phyloP scores from a whole-genome alignment of 2,888 invertebrate species.

The Tinea semifulvella region DNA sequence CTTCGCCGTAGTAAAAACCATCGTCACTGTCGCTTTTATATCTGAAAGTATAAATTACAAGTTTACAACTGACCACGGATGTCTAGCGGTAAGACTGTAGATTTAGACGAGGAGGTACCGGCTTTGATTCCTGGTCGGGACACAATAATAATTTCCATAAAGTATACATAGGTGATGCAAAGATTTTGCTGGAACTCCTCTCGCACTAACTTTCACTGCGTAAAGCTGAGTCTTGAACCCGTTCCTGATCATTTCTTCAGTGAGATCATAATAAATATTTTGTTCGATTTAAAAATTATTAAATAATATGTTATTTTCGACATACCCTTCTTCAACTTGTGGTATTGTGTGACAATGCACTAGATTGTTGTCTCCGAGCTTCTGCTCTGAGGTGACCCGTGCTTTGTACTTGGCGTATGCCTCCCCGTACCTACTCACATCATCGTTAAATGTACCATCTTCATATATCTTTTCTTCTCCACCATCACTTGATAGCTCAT shows the following conservation, averaged over 20 bases:
- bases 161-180: too few species aligned
- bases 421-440: constrained; percentile 69
- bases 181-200: too few species aligned
- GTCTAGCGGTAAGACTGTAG: too few species aligned
- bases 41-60: too few species aligned
- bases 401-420: constrained; percentile 75
- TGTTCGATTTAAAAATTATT: neutral
- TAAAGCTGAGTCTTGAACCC: too few species aligned
- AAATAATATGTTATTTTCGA: neutral
- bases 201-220: too few species aligned
- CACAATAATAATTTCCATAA: too few species aligned
- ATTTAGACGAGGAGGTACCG: too few species aligned
- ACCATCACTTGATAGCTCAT: constrained; percentile 56
- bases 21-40: constrained; percentile 49
- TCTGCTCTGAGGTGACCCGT: constrained; percentile 37
- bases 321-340: constrained; percentile 10
- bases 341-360: constrained; percentile 28
- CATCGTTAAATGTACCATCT: constrained; percentile 41
- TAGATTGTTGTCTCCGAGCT: constrained; percentile 28
- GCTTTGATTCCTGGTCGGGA: too few species aligned
- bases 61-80: too few species aligned
- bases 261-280: too few species aligned
- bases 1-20: constrained; percentile 55
- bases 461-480: constrained; percentile 55
- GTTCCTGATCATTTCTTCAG: too few species aligned